A percentile compares a stretch with the other conserved stretches of the same genome.
These are phyloP conservation scores for Arge pagana DNA, from an alignment of 2,888 invertebrate genomes.

Conservation along the genomic window DNA sequence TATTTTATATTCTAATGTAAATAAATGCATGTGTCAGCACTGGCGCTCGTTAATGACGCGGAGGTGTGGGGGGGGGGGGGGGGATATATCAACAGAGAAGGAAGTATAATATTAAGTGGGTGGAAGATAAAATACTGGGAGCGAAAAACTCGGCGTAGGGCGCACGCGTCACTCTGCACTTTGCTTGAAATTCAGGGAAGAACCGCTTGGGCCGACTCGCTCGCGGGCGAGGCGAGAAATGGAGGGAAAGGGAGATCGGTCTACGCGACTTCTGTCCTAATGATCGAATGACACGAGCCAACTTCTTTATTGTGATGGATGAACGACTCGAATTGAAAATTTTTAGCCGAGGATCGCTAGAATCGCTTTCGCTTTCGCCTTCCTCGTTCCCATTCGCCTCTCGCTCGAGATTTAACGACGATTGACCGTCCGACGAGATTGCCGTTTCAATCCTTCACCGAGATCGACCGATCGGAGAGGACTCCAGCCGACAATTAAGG, in stretches of 20 bases:
- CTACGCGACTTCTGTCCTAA: constrained; percentile 15
- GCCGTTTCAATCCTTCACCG: constrained; percentile 21
- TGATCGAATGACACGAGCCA: constrained; percentile 20
- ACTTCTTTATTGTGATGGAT: constrained; percentile 19
- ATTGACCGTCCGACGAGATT: constrained; percentile 18
- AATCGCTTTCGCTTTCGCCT: too few relatives aligned
- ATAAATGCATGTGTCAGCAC: constrained; percentile 32
- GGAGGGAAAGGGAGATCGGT: neutral
- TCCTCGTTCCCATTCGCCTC: too few relatives aligned
- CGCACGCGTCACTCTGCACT: neutral
- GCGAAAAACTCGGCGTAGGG: neutral
- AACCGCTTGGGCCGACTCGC: too few relatives aligned
- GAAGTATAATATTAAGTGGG: neutral
- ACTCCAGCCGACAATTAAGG: too few relatives aligned
- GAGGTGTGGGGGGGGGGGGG: neutral
- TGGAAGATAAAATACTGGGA: neutral
- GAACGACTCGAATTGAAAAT: constrained; percentile 14
- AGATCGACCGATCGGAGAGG: too few relatives aligned
- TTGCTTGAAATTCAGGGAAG: neutral
- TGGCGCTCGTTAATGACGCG: constrained; percentile 11
- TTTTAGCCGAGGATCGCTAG: constrained; percentile 5
- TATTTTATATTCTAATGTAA: constrained; percentile 34
- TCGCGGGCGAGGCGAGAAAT: too few relatives aligned
- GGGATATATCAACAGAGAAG: neutral
- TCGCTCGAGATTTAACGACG: constrained; percentile 16